phyloP scores from a whole-genome alignment of 2,888 invertebrate species.

The Caenorhabditis sulstoni region DNA sequence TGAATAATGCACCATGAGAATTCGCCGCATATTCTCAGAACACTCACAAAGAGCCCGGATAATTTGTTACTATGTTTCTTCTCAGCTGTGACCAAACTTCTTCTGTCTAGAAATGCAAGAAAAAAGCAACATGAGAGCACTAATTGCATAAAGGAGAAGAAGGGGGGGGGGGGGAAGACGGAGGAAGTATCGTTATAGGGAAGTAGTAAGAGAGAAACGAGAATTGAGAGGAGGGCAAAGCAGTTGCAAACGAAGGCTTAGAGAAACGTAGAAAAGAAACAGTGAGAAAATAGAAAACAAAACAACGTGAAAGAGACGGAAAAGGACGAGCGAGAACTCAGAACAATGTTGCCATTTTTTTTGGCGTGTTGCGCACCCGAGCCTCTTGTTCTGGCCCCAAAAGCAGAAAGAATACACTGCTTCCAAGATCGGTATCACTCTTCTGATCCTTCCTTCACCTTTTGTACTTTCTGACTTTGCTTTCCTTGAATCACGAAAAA shows the following conservation, averaged over 20 bases:
- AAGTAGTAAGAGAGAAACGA: conserved; percentile 44
- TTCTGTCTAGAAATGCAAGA: conserved; percentile 18
- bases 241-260: conserved; percentile 44
- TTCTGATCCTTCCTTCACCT: not conserved
- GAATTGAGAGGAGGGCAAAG: conserved; percentile 46
- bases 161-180: conserved; percentile 26
- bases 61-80: not conserved
- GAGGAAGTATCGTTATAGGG: conserved; percentile 53
- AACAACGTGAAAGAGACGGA: conserved; percentile 20
- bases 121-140: conserved; percentile 40
- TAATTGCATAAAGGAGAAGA: conserved; percentile 53
- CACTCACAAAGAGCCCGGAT: no score
- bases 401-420: no score
- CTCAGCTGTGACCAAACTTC: no score
- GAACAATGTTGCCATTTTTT: conserved; percentile 30
- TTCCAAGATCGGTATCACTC: no score
- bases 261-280: conserved; percentile 39
- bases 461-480: not conserved
- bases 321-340: conserved; percentile 2
- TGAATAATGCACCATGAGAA: conserved; percentile 2
- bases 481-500: conserved; percentile 1
- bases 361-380: conserved; percentile 18
- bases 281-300: conserved; percentile 28
- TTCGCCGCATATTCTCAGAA: not conserved
- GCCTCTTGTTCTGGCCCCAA: not conserved